phyloP scores from a whole-genome alignment of 1,140 invertebrate genomes.

The Macrostomum lignano region DNA sequence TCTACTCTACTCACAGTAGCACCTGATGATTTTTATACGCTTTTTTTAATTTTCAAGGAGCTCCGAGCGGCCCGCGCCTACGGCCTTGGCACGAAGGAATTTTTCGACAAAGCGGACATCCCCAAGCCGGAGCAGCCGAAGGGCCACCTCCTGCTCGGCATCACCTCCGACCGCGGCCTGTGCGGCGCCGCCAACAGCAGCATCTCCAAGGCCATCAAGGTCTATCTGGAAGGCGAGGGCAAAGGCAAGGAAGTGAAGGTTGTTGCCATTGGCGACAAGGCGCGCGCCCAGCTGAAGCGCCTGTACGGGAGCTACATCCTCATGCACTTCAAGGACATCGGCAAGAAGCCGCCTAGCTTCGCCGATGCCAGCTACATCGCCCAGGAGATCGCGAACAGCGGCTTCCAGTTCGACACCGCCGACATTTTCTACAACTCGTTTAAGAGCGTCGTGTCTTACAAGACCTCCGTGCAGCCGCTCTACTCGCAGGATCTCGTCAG shows the following conservation, averaged over 20 bases:
- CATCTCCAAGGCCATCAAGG: slow-evolving; percentile 41
- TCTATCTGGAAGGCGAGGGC: slow-evolving; percentile 8
- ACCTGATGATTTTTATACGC: too few species aligned
- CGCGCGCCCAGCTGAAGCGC: slow-evolving; percentile 46
- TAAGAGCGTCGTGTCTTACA: slow-evolving; percentile 64
- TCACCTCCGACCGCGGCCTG: slow-evolving; percentile 78
- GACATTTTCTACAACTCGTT: slow-evolving; percentile 10
- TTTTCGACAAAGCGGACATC: too few species aligned
- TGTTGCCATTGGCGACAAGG: slow-evolving; percentile 78
- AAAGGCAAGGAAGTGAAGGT: slow-evolving; percentile 46
- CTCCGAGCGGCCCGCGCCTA: too few species aligned
- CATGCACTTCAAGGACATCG: slow-evolving; percentile 36
- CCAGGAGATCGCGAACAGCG: slow-evolving; percentile 44
- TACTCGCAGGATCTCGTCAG: too few species aligned
- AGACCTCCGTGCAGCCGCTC: slow-evolving; percentile 44
- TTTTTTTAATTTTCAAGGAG: too few species aligned
- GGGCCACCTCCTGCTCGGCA: slow-evolving; percentile 55
- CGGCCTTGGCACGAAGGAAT: too few species aligned
- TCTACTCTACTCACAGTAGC: too few species aligned
- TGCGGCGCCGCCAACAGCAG: slow-evolving; percentile 81
- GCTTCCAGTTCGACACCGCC: slow-evolving; percentile 35
- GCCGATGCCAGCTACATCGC: slow-evolving; percentile 60
- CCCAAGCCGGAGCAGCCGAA: slow-evolving; percentile 30
- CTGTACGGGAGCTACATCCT: slow-evolving; percentile 54
- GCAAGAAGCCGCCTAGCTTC: slow-evolving; percentile 67